Conservation (phyloP, 2,888 invertebrate species). For the Mimachlamys varia region DNA sequence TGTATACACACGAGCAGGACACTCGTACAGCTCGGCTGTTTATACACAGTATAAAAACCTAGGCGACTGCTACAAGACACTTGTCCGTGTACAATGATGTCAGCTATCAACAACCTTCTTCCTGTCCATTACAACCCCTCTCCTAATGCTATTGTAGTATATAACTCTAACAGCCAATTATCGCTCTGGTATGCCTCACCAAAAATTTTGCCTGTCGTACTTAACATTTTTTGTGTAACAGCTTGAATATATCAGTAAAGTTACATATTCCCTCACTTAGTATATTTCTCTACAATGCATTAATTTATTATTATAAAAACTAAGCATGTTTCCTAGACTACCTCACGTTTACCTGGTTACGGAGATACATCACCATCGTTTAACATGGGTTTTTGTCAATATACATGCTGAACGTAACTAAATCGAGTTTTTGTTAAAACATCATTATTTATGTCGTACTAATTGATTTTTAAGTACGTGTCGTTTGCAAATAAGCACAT, state of each 20-base stretch:
- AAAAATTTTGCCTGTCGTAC: background rate
- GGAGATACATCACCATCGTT: background rate
- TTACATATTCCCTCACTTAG: background rate
- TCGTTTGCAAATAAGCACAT: background rate
- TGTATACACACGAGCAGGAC: background rate
- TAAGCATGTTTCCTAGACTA: background rate
- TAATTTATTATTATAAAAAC: background rate
- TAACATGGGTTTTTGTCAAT: background rate
- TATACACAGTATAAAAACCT: background rate
- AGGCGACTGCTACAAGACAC: conserved; percentile 14
- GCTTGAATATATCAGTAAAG: conserved; percentile 26
- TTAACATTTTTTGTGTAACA: conserved; percentile 36
- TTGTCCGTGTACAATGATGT: background rate
- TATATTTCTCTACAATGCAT: background rate
- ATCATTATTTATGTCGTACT: background rate
- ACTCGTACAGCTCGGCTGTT: no score
- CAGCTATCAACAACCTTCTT: conserved; percentile 12
- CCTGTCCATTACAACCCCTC: background rate
- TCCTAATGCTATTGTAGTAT: conserved; percentile 11
- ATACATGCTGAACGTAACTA: background rate
- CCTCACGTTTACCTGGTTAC: background rate
- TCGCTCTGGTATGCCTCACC: conserved; percentile 17
- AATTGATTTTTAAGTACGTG: conserved; percentile 6
- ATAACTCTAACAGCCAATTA: background rate
- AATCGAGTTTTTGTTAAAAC: background rate